Evolutionary conservation across 2,797 vertebrate species (phyloP).

Genomic region (Dendrocincla tyrannina): DNA sequence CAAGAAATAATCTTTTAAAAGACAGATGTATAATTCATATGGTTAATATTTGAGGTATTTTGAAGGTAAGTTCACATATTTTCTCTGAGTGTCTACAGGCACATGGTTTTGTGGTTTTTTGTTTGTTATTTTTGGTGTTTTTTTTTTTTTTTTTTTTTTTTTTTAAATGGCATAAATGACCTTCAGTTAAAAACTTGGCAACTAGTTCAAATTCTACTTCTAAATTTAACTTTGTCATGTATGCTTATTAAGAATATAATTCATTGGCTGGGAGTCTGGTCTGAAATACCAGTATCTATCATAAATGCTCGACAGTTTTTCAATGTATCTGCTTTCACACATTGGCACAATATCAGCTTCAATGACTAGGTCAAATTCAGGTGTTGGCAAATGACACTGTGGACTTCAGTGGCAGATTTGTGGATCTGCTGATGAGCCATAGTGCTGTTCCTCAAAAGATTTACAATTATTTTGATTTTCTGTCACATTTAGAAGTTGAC

Average conservation of each 20-base stretch:
- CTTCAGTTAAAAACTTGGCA: slow-evolving; percentile 68
- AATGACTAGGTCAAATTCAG: slow-evolving; percentile 67
- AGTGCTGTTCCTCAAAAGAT: background rate
- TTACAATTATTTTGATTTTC: slow-evolving; percentile 3
- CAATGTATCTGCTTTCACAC: slow-evolving; percentile 66
- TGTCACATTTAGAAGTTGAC: slow-evolving; percentile 40
- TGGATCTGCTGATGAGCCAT: background rate
- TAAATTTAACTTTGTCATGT: slow-evolving; percentile 72
- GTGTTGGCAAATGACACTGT: slow-evolving; percentile 7
- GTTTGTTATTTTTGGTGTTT: too few relatives aligned
- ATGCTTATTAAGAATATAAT: slow-evolving; percentile 65
- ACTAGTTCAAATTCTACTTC: slow-evolving; percentile 62
- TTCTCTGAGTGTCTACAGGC: background rate
- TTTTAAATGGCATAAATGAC: slow-evolving; percentile 29
- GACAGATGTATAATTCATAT: background rate
- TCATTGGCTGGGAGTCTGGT: slow-evolving; percentile 31
- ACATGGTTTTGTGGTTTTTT: too few relatives aligned
- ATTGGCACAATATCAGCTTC: slow-evolving; percentile 56
- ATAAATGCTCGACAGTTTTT: slow-evolving; percentile 55
- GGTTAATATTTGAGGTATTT: slow-evolving; percentile 15
- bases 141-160: too few relatives aligned
- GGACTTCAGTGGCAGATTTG: slow-evolving; percentile 38
- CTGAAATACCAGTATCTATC: slow-evolving; percentile 65
- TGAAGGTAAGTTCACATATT: slow-evolving; percentile 7
- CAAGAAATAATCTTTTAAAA: slow-evolving; percentile 35